phyloP scores from a whole-genome alignment of 1,140 invertebrate genomes.

The Palaemon carinicauda region DNA sequence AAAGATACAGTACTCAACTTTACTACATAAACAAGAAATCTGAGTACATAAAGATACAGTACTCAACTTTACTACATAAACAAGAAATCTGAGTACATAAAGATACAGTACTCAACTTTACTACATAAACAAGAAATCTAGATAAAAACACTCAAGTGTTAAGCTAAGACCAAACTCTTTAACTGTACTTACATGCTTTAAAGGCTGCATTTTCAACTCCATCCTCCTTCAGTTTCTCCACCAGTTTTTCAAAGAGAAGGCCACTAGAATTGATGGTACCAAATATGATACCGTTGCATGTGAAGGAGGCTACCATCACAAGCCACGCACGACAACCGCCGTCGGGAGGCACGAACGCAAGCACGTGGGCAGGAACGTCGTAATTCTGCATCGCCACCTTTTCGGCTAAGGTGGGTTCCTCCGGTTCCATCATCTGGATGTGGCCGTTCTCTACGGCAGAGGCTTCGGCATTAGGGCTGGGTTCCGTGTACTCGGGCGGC shows the following conservation, averaged over 20 bases:
- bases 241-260: slow-evolving; percentile 79
- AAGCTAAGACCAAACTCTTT: background rate
- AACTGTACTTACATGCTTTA: slow-evolving; percentile 69
- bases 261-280: slow-evolving; percentile 91
- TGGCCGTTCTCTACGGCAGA: slow-evolving; percentile 32
- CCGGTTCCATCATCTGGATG: background rate
- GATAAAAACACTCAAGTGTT: no score
- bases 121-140: no score
- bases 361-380: slow-evolving; percentile 42
- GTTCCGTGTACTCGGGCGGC: background rate
- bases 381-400: slow-evolving; percentile 44
- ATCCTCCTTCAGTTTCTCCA: slow-evolving; percentile 71
- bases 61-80: no score
- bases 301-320: slow-evolving; percentile 85
- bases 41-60: no score
- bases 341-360: slow-evolving; percentile 72
- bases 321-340: slow-evolving; percentile 82
- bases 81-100: no score
- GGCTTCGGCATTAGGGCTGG: background rate
- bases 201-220: slow-evolving; percentile 75
- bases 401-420: slow-evolving; percentile 10
- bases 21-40: no score
- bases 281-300: slow-evolving; percentile 89
- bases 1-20: no score
- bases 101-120: no score